Base-by-base conservation (phyloP, 2,113 vertebrate species). In the Brachypodius melanocephalos region DNA sequence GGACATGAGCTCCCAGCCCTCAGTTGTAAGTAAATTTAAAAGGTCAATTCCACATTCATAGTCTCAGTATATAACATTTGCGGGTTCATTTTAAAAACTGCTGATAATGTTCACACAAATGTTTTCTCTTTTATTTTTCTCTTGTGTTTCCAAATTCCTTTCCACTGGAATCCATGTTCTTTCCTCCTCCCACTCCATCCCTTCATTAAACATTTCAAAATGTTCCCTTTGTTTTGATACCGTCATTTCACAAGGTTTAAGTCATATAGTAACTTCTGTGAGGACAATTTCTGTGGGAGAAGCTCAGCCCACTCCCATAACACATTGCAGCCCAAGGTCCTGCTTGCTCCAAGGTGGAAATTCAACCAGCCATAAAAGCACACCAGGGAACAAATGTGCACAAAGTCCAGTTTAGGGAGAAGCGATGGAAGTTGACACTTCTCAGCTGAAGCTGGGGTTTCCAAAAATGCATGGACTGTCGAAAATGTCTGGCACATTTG, bases 221-320 rank as follows among this genome's bases (percentile, higher is more conserved):
- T 88, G 92, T 92, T 95, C 88, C 85, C 91, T 96, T 97, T 97
- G 96, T 97, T 96, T 89, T 54, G 78, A 52, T 89, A 46, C 52
- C 15, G 5, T 17, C 4, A 6, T 93, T 93, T 85, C 88, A 94
- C 67, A 75, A 89, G 75, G 65, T 93, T 95, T 84, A 45, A 92
- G 89, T 59, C 83, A 76, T 20, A 42, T 31, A 85, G 59, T 32
- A 72, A 93, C 77, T 91, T 59, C 57, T 80, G 67, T 36, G 71
- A 89, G 84, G 80, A 66, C 66, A 78, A 55, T 65, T 83, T 75
- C 76, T 79, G 86, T 54, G 83, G 88, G 84, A 78, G 88, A 42
- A 90, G 61, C 42, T 80, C 38, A 25, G 40, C 71, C 80, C n/a
- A 46, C 65, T 77, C 45, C 58, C 63, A 42, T 1, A 7, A 17